These are phyloP conservation scores for Maccullochella peelii DNA, from an alignment of 2,113 vertebrate species.

Conservation along the genomic window DNA sequence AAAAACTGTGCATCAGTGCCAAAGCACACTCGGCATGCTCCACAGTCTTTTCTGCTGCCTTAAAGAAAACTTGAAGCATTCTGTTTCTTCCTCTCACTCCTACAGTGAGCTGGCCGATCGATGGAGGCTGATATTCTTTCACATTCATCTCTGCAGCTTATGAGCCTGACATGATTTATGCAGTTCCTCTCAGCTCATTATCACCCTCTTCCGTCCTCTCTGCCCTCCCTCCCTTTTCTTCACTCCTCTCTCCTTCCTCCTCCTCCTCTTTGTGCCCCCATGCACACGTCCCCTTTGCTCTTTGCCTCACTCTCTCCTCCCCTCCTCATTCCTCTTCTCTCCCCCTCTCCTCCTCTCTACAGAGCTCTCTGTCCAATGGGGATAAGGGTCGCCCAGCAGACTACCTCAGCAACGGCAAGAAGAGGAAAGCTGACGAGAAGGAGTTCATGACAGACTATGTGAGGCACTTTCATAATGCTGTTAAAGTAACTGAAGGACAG, in stretches of 20 bases:
- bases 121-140: constrained; percentile 69
- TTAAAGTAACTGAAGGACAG: constrained; percentile 44
- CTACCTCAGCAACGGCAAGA: constrained; percentile 93
- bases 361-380: constrained; percentile 88
- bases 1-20: neutral
- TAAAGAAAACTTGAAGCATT: constrained; percentile 44
- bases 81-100: constrained; percentile 44
- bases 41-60: constrained; percentile 10
- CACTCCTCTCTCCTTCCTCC: constrained; percentile 18
- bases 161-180: constrained; percentile 76
- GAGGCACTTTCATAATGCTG: constrained; percentile 59
- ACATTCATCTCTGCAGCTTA: constrained; percentile 71
- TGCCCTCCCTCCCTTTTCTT: constrained; percentile 24
- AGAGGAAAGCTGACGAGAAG: constrained; percentile 94
- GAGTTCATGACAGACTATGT: constrained; percentile 93
- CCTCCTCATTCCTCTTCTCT: constrained; percentile 29
- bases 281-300: constrained; percentile 53
- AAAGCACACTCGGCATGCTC: neutral
- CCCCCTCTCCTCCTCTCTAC: constrained; percentile 17
- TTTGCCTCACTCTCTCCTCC: constrained; percentile 11
- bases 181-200: constrained; percentile 78
- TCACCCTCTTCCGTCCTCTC: constrained; percentile 62
- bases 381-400: constrained; percentile 90
- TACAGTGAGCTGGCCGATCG: constrained; percentile 49
- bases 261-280: constrained; percentile 43